Evolutionary conservation across 2,113 vertebrate genomes (phyloP).

Genomic region (Genyomyrus donnyi): DNA sequence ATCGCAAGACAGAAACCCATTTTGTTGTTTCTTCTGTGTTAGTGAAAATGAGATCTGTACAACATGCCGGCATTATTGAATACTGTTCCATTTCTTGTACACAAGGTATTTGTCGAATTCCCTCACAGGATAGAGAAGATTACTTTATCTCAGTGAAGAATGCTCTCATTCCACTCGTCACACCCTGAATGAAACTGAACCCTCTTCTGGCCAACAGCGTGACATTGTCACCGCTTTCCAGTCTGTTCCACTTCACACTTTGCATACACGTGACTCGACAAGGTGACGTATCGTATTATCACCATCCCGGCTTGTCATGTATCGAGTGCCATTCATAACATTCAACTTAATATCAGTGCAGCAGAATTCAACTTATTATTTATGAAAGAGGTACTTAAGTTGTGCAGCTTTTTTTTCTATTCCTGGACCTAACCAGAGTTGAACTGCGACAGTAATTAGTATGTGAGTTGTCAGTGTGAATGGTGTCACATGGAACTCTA

Average conservation of each 20-base stretch:
- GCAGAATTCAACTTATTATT: not conserved
- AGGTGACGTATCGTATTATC: not conserved
- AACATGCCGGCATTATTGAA: not conserved
- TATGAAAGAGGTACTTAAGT: not conserved
- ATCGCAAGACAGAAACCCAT: not conserved
- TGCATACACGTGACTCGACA: not conserved
- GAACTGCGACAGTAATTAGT: conserved; percentile 41
- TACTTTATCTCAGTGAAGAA: not conserved
- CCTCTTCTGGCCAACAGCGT: not conserved
- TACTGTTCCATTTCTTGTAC: not conserved
- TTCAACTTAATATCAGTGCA: not conserved
- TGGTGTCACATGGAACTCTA: conserved; percentile 22
- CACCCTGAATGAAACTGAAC: not conserved
- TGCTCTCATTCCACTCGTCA: not conserved
- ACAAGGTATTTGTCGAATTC: not conserved
- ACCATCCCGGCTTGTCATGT: not conserved
- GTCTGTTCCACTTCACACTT: not conserved
- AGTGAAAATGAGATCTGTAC: not conserved
- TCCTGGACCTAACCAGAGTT: conserved; percentile 33
- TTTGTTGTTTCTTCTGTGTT: not conserved
- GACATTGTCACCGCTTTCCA: not conserved
- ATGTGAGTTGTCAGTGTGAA: conserved; percentile 19
- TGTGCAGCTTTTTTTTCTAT: not conserved
- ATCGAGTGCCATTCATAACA: not conserved
- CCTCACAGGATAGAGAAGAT: not conserved